Evolutionary conservation across 1,140 invertebrate species (phyloP), one percentile per base, ranked within the genome.

Genomic region (Scaptomyza graminum): DNA sequence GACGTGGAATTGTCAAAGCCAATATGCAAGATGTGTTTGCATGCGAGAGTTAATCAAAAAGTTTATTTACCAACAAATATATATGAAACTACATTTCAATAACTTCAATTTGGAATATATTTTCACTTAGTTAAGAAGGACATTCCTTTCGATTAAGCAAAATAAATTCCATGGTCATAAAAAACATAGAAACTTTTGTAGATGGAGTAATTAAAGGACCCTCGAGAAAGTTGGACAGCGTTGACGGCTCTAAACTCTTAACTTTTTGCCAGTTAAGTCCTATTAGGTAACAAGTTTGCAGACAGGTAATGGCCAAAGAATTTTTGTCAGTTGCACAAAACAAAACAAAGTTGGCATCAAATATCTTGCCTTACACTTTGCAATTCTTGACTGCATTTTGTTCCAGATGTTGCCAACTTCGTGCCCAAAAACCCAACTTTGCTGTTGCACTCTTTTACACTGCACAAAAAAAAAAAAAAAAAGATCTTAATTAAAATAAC

Each of bases 401-500:
- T 47, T 54, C 28, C 37, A 39, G 49, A 12, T 16, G 15, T 59
- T 74, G 39, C 39, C 15, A 39, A 37, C 44, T 72, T 25, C 49
- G 1, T 34, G 31, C 31, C 18, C 39, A 39, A 18, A 16, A 28
- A 15, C 8, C 2, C 8, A 3, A 41, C 15, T 49, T 41, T 43
- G n/a, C 37, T 61, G 39, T 15, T 50, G 66, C 66, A 67, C 51
- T 59, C 57, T 63, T 46, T 56, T 67, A 18, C 56, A 5, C 18
- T 25, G 7, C 46, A 31, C n/a, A 59, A 56, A 63, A 60, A 67
- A 50, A 70, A 49, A 1, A 34, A 31, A 7, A 34, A 28, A 66
- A 76, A 57, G 66, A 63, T 56, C 73, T 74, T 85, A 80, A 84
- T 84, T 79, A 64, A 76, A 85, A 60, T 46, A 67, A 49, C 57